phyloP scores from a whole-genome alignment of 2,113 vertebrate genomes.

The Rhynchomys soricoides region DNA sequence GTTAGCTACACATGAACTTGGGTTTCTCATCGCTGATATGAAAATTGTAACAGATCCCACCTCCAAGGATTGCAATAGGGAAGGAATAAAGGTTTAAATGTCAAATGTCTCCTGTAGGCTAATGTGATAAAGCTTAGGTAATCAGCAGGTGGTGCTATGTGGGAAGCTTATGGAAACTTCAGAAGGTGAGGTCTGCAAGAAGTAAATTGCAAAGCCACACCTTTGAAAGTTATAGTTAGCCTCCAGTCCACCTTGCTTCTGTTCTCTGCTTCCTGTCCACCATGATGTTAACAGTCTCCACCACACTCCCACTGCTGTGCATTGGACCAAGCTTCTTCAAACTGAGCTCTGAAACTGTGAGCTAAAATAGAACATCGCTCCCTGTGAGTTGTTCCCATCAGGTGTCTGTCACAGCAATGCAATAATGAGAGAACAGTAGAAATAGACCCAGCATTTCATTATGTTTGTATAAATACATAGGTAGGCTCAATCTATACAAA shows the following conservation, averaged over 20 bases:
- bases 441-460: not conserved
- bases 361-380: not conserved
- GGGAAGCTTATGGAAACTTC: not conserved
- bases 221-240: not conserved
- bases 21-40: conserved; percentile 12
- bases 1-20: not conserved
- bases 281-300: not conserved
- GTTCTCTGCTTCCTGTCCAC: not conserved
- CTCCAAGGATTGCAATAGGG: not conserved
- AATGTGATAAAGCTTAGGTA: not conserved
- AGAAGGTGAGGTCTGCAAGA: too few species aligned
- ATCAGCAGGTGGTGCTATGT: not conserved
- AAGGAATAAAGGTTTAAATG: not conserved
- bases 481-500: not conserved
- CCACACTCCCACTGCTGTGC: not conserved
- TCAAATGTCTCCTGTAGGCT: not conserved
- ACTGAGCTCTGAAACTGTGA: not conserved
- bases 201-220: not conserved
- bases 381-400: not conserved
- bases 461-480: not conserved
- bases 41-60: not conserved
- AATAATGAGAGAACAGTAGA: not conserved
- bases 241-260: not conserved
- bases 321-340: too few species aligned
- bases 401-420: not conserved